Percentiles rank a stretch among this genome's conserved stretches.
phyloP scores from a whole-genome alignment of 2,113 vertebrate genomes.

The Leucosticte australis region DNA sequence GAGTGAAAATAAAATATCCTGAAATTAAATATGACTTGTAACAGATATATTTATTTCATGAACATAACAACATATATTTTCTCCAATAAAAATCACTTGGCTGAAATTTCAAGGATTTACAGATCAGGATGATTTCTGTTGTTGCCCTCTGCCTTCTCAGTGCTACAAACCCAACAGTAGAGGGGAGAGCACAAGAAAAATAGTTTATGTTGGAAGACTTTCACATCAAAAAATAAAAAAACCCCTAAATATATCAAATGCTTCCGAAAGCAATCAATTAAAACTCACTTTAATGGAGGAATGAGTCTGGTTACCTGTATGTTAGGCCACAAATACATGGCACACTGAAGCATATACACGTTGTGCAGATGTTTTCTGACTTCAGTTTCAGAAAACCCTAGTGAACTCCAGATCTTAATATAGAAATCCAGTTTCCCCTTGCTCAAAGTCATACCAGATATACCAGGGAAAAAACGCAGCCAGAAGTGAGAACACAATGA shows the following conservation, averaged over 20 bases:
- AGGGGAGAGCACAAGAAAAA: background rate
- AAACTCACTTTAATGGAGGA: background rate
- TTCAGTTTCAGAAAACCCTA: background rate
- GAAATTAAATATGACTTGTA: background rate
- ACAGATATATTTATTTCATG: background rate
- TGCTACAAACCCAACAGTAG: background rate
- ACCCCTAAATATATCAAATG: background rate
- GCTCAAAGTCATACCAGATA: background rate
- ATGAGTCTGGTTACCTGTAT: background rate
- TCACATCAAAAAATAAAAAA: background rate
- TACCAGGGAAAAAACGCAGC: rapidly evolving
- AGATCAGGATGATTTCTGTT: background rate
- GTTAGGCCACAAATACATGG: background rate
- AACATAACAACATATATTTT: background rate
- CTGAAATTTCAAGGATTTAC: background rate
- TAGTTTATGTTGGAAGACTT: background rate
- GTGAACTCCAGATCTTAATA: background rate
- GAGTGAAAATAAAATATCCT: background rate
- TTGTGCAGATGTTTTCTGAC: background rate
- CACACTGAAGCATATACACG: background rate
- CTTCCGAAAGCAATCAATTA: background rate
- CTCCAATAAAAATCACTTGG: background rate
- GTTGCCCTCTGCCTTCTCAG: background rate
- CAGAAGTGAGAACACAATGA: background rate
- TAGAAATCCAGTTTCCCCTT: background rate